phyloP scores from a whole-genome alignment of 2,888 invertebrate species.

The Calliphora vomitoria region DNA sequence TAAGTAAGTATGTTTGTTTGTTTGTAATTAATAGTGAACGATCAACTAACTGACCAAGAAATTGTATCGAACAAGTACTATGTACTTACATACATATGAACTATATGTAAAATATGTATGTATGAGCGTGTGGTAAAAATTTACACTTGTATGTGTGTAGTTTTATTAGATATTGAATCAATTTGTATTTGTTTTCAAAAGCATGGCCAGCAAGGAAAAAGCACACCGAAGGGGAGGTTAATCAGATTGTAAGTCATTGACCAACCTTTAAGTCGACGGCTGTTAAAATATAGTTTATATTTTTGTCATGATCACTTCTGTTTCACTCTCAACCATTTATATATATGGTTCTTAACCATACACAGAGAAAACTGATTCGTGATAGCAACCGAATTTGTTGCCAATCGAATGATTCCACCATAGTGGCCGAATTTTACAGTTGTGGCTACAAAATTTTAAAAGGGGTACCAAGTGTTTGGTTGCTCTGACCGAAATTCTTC shows the following conservation, averaged over 20 bases:
- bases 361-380: too few relatives aligned
- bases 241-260: constrained; percentile 17
- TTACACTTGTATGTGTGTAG: neutral
- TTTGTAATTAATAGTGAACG: constrained; percentile 27
- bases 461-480: too few relatives aligned
- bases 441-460: too few relatives aligned
- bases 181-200: constrained; percentile 24
- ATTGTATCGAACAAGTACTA: constrained; percentile 13
- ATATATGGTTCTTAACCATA: too few relatives aligned
- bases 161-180: constrained; percentile 18
- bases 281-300: neutral
- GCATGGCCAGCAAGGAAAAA: neutral
- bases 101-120: neutral
- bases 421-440: too few relatives aligned
- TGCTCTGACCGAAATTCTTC: too few relatives aligned
- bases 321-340: too few relatives aligned
- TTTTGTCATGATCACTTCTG: too few relatives aligned
- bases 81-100: neutral
- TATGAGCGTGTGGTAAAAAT: neutral
- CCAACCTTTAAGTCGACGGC: constrained; percentile 13
- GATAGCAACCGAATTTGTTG: too few relatives aligned
- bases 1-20: neutral
- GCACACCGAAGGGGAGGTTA: constrained; percentile 20
- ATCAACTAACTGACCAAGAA: constrained; percentile 45
- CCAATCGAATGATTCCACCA: too few relatives aligned